Evolutionary conservation across 1,140 invertebrate genomes (phyloP).

Genomic region (Drosophila rufa): DNA sequence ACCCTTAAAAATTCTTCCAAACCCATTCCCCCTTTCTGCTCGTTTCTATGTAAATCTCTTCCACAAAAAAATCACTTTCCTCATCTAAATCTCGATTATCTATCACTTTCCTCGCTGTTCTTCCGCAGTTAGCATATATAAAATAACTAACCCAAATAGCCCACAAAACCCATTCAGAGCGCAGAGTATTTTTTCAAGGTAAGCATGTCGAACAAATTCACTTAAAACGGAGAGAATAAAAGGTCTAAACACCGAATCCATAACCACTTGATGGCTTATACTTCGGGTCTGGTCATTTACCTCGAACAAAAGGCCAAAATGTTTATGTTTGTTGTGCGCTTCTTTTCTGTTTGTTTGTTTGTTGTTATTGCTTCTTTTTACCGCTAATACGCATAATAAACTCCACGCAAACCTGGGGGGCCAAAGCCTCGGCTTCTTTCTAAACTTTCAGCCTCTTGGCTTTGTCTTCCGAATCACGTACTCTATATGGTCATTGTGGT

Average conservation of each 20-base stretch:
- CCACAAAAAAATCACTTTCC: slow-evolving; percentile 25
- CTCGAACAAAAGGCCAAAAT: slow-evolving; percentile 66
- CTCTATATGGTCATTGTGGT: slow-evolving; percentile 56
- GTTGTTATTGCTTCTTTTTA: slow-evolving; percentile 44
- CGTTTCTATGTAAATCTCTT: not conserved
- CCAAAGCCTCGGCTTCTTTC: not conserved
- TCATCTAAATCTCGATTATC: slow-evolving; percentile 13
- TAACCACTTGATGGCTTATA: slow-evolving; percentile 28
- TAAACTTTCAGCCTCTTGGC: slow-evolving; percentile 12
- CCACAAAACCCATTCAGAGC: not conserved
- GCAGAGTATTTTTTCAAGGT: slow-evolving; percentile 30
- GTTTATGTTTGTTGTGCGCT: slow-evolving; percentile 66
- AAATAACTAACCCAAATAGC: slow-evolving; percentile 31
- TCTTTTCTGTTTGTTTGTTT: slow-evolving; percentile 22
- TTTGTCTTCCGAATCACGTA: slow-evolving; percentile 59
- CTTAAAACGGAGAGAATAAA: slow-evolving; percentile 28
- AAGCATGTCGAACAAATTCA: slow-evolving; percentile 41
- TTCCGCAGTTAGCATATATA: slow-evolving; percentile 19
- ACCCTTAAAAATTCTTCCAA: not conserved
- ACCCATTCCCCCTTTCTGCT: not conserved
- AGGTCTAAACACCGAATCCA: slow-evolving; percentile 29
- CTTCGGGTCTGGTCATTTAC: slow-evolving; percentile 63
- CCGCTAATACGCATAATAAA: slow-evolving; percentile 72
- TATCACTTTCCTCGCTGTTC: slow-evolving; percentile 34
- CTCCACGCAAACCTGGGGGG: slow-evolving; percentile 2